Evolutionary conservation across 2,113 vertebrate genomes (phyloP), one percentile per base, ranked within the genome.

Genomic region (Typhlomys cinereus): DNA sequence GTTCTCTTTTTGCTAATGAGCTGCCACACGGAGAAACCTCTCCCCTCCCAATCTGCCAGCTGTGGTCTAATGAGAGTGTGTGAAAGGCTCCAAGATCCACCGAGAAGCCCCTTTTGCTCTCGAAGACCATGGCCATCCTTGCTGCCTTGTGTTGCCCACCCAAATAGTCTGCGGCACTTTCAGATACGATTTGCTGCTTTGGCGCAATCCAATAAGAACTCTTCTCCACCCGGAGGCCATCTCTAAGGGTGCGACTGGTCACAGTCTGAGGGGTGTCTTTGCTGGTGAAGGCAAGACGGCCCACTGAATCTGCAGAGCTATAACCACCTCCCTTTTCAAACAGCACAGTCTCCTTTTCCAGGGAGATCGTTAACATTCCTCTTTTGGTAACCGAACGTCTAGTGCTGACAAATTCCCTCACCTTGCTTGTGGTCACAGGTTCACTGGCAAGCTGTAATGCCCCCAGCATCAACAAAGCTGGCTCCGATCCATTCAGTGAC

Each of bases 1-100:
- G 95, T 94, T 97, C 96, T 97, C 96, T 96, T 97, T 97, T 96
- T 96, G 94, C 97, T 98, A 98, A 98, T 97, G 98, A 98, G 97
- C 97, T 95, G 96, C 95, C 94, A 84, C 91, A 82, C 78, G 50
- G 96, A 96, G 96, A 87, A 69, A 36, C 91, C 91, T 95, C 95
- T 94, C 97, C 96, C 95, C 93, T 97, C 97, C 95, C 96, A 95
- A 94, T 97, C 97, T 88, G 48, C 85, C 94, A 97, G 95, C 95
- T 94, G 61, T 46, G 20, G 75, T 21, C 59, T 96, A 97, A 98
- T 95, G 97, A 98, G 96, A 88, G 73, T 94, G 96, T 95, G 94
- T 93, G 94, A 96, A 94, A 97, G 93, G 90, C 64, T 64, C 91
- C 96, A 95, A 91, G 94, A 44, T 71, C 93, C 88, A 57, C 95